Conservation (phyloP, 2,797 vertebrate species). For the Chromis chromis region DNA sequence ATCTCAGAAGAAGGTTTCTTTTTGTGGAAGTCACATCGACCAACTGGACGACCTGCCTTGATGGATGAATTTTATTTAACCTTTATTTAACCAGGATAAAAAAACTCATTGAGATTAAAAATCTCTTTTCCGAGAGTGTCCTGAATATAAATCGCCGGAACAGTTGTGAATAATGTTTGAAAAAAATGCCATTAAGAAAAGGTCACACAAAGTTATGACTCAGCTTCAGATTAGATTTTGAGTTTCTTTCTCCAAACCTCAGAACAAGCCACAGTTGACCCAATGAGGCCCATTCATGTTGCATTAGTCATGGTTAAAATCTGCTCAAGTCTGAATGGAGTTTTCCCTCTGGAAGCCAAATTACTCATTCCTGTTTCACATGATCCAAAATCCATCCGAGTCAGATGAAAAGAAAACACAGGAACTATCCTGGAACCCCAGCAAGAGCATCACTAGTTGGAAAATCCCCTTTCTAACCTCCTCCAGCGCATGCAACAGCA, state of each 20-base stretch:
- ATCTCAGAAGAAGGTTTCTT: no score
- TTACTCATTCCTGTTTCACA: constrained; percentile 44
- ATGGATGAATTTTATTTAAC: no score
- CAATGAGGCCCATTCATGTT: constrained; percentile 33
- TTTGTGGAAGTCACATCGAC: no score
- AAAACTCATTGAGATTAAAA: no score
- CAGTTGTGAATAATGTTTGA: no score
- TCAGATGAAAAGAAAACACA: constrained; percentile 37
- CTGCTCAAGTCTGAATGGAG: constrained; percentile 25
- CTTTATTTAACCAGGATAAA: no score
- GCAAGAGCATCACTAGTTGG: no score
- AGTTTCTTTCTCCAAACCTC: constrained; percentile 17
- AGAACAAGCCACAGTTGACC: constrained; percentile 32
- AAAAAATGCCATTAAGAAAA: background rate
- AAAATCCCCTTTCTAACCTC: no score
- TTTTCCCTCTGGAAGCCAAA: constrained; percentile 35
- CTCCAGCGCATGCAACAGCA: no score
- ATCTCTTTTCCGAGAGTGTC: no score
- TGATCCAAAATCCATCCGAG: constrained; percentile 51
- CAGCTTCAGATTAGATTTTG: constrained; percentile 29
- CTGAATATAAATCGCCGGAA: no score
- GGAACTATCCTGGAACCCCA: background rate
- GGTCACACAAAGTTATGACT: background rate
- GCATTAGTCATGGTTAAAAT: constrained; percentile 49
- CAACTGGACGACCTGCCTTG: no score